These are phyloP conservation scores for Colletes collaris DNA, from an alignment of 2,888 invertebrate species.

Conservation along the genomic window DNA sequence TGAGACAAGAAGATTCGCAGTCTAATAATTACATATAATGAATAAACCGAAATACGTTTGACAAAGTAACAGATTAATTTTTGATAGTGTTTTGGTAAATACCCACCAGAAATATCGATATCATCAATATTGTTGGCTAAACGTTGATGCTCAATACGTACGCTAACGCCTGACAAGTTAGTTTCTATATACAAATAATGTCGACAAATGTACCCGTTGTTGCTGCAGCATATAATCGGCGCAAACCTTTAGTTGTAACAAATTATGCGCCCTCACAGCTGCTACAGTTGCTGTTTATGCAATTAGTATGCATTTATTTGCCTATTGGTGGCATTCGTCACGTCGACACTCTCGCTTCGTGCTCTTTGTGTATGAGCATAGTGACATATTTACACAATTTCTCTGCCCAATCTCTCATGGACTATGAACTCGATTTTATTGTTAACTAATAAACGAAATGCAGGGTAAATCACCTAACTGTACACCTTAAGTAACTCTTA, in stretches of 20 bases:
- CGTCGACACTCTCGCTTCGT: constrained; percentile 18
- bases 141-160: background rate
- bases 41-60: too few relatives aligned
- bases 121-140: background rate
- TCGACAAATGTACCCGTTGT: constrained; percentile 14
- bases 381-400: background rate
- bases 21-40: too few relatives aligned
- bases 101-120: too few relatives aligned
- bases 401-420: background rate
- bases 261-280: constrained; percentile 46
- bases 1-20: too few relatives aligned
- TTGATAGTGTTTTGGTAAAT: too few relatives aligned
- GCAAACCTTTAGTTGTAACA: constrained; percentile 51
- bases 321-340: constrained; percentile 46
- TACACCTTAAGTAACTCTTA: too few relatives aligned
- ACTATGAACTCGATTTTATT: too few relatives aligned
- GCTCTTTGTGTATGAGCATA: constrained; percentile 7
- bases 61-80: too few relatives aligned
- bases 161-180: constrained; percentile 4
- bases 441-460: too few relatives aligned
- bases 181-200: constrained; percentile 25
- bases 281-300: constrained; percentile 48
- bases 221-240: constrained; percentile 25
- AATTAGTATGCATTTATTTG: constrained; percentile 49
- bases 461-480: too few relatives aligned